phyloP scores from a whole-genome alignment of 2,113 vertebrate genomes.

The Dissostichus mawsoni region DNA sequence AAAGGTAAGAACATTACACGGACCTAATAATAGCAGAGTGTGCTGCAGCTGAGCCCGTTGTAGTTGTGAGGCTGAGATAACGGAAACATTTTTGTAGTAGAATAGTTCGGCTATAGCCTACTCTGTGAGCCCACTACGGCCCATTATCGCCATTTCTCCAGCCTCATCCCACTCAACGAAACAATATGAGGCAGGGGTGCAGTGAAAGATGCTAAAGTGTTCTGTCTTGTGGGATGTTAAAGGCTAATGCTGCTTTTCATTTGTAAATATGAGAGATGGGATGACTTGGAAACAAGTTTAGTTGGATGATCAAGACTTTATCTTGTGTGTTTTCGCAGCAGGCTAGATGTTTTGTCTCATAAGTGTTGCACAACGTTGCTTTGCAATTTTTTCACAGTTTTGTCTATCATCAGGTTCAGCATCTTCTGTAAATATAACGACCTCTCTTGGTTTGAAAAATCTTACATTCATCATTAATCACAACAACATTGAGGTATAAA shows the following conservation, averaged over 20 bases:
- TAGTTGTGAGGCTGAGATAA: slow-evolving; percentile 59
- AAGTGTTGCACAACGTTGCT: background rate
- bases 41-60: slow-evolving; percentile 18
- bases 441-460: background rate
- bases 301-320: background rate
- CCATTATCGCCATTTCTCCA: slow-evolving; percentile 67
- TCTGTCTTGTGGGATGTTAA: background rate
- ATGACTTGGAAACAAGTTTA: background rate
- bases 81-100: slow-evolving; percentile 67
- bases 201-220: background rate
- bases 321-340: background rate
- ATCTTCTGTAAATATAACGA: background rate
- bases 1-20: slow-evolving; percentile 61
- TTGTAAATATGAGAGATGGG: background rate
- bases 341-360: background rate
- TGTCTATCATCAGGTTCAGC: background rate
- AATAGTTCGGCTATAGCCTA: slow-evolving; percentile 54
- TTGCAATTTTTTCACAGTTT: background rate
- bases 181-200: background rate
- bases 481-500: background rate
- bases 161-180: slow-evolving; percentile 38
- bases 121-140: slow-evolving; percentile 42
- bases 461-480: background rate
- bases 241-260: background rate
- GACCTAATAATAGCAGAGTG: background rate